phyloP scores from a whole-genome alignment of 2,888 invertebrate genomes.

The Lamellibrachia columna region DNA sequence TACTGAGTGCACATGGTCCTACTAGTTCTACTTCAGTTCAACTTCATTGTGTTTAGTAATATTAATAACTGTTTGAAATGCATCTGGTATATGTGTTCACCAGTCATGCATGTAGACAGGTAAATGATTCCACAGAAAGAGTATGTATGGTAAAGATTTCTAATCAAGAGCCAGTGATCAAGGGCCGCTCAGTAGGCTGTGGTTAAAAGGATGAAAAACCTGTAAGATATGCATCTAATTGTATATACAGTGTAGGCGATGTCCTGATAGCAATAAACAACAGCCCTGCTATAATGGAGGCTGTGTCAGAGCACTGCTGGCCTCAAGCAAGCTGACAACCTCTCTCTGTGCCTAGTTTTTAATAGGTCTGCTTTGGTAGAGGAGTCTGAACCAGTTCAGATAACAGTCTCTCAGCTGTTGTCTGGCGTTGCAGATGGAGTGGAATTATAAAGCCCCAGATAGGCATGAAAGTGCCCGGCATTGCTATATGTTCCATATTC shows the following conservation, averaged over 20 bases:
- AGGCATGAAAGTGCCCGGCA: not conserved
- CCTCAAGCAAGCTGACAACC: not conserved
- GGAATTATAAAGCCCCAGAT: not conserved
- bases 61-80: not conserved
- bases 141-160: not conserved
- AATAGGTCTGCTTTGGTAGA: not conserved
- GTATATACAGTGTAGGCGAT: not conserved
- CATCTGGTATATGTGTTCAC: not conserved
- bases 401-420: not conserved
- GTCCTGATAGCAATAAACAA: not conserved
- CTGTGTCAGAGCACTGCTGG: not conserved
- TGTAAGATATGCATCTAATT: not conserved
- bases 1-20: no score
- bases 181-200: not conserved
- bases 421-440: not conserved
- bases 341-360: not conserved
- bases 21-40: no score
- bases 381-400: not conserved
- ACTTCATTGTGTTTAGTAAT: not conserved
- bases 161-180: not conserved
- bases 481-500: no score
- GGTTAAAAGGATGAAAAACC: not conserved
- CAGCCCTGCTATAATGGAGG: not conserved
- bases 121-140: not conserved
- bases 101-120: not conserved